Evolutionary conservation across 2,113 vertebrate species (phyloP), one percentile per base, ranked within the genome.

Genomic region (Eleginops maclovinus): DNA sequence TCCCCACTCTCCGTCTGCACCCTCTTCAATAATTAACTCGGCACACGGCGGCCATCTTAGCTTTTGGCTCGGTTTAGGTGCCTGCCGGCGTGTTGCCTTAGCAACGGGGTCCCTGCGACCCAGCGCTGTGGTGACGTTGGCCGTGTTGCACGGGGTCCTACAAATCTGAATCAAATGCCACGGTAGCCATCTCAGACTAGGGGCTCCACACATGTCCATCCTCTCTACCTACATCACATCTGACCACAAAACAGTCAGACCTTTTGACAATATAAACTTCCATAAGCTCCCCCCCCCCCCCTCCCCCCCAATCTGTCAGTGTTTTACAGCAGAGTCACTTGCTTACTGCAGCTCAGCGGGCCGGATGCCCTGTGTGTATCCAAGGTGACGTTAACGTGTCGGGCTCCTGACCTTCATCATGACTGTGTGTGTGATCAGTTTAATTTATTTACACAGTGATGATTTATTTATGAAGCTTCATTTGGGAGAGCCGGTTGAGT

Each of bases 21-120:
- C 66, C 80, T 87, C 85, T 85, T 92, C 88, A 92, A 91, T 90
- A 88, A 91, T 92, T 90, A 88, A 91, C 87, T 81, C 40, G 78
- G 82, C 81, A 53, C 16, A 53, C 16, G 65, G 88, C 88, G 80
- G 90, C 91, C 91, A 91, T 92, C 87, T 92, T 92, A 89, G 85
- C 76, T 82, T 90, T 91, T 87, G 91, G 91, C 88, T 75, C 13
- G 2, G 68, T 63, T 81, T 51, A 13, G 85, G 72, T 71, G 89
- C 87, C 91, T 91, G 88, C 71, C 66, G 86, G 88, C 68, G 22
- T 2, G 82, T 91, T 85, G 82, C 87, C 87, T 44, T 3, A 61
- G 79, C 71, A 76, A 88, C 85, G 24, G 21, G 65, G 60, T 76
- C 76, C 69, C 75, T 28, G 66, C 51, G 41, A 87, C 86, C 65